Conservation (phyloP, 2,797 vertebrate genomes). For the Taeniopygia guttata region DNA sequence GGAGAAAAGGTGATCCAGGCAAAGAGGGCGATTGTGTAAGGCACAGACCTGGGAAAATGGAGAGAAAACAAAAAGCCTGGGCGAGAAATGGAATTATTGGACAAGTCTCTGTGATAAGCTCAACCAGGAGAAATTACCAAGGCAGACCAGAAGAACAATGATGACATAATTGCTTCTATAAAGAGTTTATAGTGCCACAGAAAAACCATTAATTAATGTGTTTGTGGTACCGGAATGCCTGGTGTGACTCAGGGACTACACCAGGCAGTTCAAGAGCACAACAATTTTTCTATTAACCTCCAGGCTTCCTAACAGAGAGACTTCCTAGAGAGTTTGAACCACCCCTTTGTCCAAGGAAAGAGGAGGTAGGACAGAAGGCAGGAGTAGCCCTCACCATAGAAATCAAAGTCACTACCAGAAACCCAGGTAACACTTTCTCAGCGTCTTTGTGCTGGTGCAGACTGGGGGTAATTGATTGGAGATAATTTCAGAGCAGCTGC, state of each 20-base stretch:
- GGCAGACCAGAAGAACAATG: not conserved
- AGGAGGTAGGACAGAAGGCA: not conserved
- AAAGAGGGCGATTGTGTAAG: not conserved
- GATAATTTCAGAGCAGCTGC: not conserved
- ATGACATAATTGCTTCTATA: not conserved
- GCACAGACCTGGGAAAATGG: not conserved
- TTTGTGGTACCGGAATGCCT: not conserved
- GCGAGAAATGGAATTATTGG: not conserved
- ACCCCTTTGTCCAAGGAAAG: not conserved
- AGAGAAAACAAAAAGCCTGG: not conserved
- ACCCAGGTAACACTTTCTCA: not conserved
- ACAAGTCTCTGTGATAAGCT: fast-evolving
- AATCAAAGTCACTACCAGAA: not conserved
- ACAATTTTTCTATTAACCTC: not conserved
- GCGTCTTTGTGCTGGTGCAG: not conserved
- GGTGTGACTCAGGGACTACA: not conserved
- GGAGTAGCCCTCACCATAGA: not conserved
- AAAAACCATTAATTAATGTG: not conserved
- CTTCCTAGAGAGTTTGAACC: not conserved
- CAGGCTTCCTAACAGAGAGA: not conserved
- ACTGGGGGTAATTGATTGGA: not conserved
- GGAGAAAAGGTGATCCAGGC: not conserved
- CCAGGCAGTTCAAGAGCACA: not conserved
- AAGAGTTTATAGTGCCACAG: not conserved
- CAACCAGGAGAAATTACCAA: not conserved